Base-by-base conservation (phyloP, 2,113 vertebrate species). In the Pelecanoides urinatrix region DNA sequence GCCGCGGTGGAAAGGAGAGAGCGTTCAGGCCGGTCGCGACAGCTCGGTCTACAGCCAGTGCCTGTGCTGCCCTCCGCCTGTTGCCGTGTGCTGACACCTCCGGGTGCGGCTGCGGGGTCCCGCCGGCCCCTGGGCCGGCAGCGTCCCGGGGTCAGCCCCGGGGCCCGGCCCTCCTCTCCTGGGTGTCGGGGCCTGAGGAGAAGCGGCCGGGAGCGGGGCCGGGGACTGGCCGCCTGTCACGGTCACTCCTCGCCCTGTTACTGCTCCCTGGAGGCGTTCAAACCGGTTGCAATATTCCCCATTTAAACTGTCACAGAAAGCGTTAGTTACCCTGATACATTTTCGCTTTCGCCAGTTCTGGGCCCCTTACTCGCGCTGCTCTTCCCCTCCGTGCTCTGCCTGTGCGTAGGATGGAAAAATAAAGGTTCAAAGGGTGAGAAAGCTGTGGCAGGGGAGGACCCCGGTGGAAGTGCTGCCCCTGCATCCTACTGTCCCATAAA, bases 311-410 rank as follows among this genome's bases (percentile, higher is more conserved):
- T 17, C 44, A 1, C 29, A 3, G 13, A 5, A 5, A 3, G 13
- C 2, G 3, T 21, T 2, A 2, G 3, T 30, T 30, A 2, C 1
- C 1, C 8, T 10, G 11, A 1, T 16, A 2, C 0, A 1, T 30
- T 23, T 4, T 5, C 2, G 3, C 3, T 17, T 40, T 42, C 2
- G 1, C 6, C 76, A 3, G 44, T 7, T 18, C 19, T 7, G 29
- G 2, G 7, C 11, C 38, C 20, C 20, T 3, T 23, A 3, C 10
- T 5, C 26, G 21, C 9, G 12, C 19, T 44, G 5, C 9, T 21
- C 7, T 32, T 47, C 3, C 6, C 4, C 26, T 19, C 21, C 32
- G 19, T 20, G 14, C 34, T 29, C 42, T 50, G 36, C 49, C 38
- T 7, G 7, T 15, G 23, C 2, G 5, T 45, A 5, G 42, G 7